A percentile compares a stretch with the other conserved stretches of the same genome.
phyloP scores from a whole-genome alignment of 2,888 invertebrate genomes.

The Ophraella communa region DNA sequence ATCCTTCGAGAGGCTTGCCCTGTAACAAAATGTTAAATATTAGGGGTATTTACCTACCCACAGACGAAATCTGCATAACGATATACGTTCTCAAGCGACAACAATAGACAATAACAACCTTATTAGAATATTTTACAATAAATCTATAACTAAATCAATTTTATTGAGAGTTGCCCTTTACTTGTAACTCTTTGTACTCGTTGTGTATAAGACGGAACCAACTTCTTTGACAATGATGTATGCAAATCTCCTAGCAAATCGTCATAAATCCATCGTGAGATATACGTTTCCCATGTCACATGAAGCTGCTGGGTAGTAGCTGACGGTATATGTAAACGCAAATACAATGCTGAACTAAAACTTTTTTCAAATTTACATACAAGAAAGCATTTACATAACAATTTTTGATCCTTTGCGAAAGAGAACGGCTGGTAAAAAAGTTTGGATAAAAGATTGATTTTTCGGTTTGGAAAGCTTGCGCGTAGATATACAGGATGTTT shows the following conservation, averaged over 20 bases:
- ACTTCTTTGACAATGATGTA: constrained; percentile 29
- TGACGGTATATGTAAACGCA: no score
- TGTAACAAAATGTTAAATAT: not conserved
- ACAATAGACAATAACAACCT: not conserved
- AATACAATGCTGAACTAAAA: constrained; percentile 32
- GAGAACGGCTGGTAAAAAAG: constrained; percentile 24
- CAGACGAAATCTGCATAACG: not conserved
- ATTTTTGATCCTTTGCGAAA: constrained; percentile 35
- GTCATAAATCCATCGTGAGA: constrained; percentile 28
- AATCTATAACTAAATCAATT: constrained; percentile 18
- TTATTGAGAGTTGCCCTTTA: constrained; percentile 19
- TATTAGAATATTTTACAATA: constrained; percentile 15
- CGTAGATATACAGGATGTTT: not conserved
- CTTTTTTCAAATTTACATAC: constrained; percentile 38
- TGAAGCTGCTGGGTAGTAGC: no score
- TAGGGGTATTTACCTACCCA: no score
- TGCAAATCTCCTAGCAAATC: constrained; percentile 31
- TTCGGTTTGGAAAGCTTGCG: not conserved
- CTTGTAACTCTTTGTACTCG: constrained; percentile 3
- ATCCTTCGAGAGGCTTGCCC: not conserved
- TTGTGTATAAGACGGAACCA: constrained; percentile 19
- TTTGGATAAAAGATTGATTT: constrained; percentile 28
- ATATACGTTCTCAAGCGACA: not conserved
- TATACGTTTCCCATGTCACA: constrained; percentile 38
- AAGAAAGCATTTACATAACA: constrained; percentile 39